phyloP scores from a whole-genome alignment of 2,113 vertebrate genomes.

The Benitochromis conjunctus region DNA sequence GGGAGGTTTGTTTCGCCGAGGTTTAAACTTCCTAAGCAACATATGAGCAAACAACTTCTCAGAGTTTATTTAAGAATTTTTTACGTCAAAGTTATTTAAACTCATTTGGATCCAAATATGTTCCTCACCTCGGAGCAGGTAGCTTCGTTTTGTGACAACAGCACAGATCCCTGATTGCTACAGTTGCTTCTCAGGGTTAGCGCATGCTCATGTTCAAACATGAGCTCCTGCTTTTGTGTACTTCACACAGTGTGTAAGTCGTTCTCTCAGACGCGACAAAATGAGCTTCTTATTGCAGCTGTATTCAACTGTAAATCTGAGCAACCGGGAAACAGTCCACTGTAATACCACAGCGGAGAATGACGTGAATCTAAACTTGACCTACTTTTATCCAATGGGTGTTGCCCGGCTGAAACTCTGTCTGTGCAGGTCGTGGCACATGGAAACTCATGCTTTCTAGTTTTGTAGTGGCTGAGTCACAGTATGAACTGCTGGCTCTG shows the following conservation, averaged over 20 bases:
- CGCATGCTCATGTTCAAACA: background rate
- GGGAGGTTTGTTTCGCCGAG: background rate
- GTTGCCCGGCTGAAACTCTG: conserved; percentile 24
- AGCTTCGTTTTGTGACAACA: background rate
- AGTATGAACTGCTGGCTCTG: background rate
- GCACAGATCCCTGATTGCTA: background rate
- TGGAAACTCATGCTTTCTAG: conserved; percentile 57
- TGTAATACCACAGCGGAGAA: background rate
- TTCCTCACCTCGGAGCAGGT: background rate
- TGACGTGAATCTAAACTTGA: conserved; percentile 64
- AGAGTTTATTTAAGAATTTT: background rate
- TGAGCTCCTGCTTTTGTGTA: background rate
- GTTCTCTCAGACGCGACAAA: background rate
- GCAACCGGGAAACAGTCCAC: background rate
- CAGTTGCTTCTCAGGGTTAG: background rate
- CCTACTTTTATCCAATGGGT: conserved; percentile 76
- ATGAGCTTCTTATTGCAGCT: background rate
- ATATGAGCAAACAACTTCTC: rapidly evolving
- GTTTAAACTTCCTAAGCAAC: background rate
- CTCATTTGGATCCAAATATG: background rate
- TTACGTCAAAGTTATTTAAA: background rate
- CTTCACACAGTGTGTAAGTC: background rate
- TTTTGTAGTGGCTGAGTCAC: conserved; percentile 45
- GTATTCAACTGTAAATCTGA: background rate
- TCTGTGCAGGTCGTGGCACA: conserved; percentile 41